phyloP scores from a whole-genome alignment of 1,140 invertebrate genomes.

The Dreissena polymorpha region DNA sequence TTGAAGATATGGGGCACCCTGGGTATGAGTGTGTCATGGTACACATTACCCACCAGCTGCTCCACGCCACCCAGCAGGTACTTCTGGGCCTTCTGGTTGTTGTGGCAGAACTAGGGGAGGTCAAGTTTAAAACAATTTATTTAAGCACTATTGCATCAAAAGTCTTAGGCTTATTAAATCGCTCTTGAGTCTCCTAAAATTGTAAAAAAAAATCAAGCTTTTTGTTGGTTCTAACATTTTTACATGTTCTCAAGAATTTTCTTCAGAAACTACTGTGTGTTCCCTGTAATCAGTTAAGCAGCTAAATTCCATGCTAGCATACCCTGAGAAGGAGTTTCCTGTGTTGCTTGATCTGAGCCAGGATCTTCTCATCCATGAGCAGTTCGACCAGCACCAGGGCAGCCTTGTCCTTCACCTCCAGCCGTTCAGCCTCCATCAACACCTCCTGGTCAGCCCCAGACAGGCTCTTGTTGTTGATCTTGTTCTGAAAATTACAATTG shows the following conservation, averaged over 20 bases:
- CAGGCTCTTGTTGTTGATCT: conserved; percentile 74
- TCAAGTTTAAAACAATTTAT: background rate
- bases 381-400: conserved; percentile 95
- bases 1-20: conserved; percentile 96
- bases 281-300: too few relatives aligned
- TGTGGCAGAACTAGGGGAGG: conserved; percentile 90
- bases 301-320: conserved; percentile 51
- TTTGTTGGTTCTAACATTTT: too few relatives aligned
- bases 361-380: conserved; percentile 92
- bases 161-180: background rate
- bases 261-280: too few relatives aligned
- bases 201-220: too few relatives aligned
- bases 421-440: conserved; percentile 94
- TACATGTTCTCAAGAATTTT: too few relatives aligned
- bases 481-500: conserved; percentile 68
- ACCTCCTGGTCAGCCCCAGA: conserved; percentile 88
- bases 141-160: too few relatives aligned
- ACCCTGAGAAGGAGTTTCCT: conserved; percentile 82
- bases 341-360: conserved; percentile 85
- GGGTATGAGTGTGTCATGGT: conserved; percentile 89
- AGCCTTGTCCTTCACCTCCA: conserved; percentile 97
- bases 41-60: conserved; percentile 90
- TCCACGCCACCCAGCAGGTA: conserved; percentile 97
- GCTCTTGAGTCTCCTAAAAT: too few relatives aligned
- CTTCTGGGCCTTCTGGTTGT: conserved; percentile 95